phyloP scores from a whole-genome alignment of 2,113 vertebrate species.

The Trochalopteron elliotii region DNA sequence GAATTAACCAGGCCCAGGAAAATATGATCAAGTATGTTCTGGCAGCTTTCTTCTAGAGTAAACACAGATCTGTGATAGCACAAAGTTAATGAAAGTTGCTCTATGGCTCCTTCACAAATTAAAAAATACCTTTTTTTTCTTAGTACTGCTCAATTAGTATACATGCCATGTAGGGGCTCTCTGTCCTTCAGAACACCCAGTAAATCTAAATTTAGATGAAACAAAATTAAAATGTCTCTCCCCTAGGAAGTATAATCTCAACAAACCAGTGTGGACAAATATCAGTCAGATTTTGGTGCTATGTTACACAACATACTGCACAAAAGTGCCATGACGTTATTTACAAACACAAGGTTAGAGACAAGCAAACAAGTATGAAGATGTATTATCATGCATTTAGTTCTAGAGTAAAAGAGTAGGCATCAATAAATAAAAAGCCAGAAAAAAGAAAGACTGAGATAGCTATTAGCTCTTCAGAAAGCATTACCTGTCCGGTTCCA shows the following conservation, averaged over 20 bases:
- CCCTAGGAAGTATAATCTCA: neutral
- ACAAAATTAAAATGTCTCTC: neutral
- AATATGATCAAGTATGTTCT: neutral
- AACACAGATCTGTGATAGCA: neutral
- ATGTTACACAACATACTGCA: neutral
- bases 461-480: neutral
- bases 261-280: neutral
- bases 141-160: neutral
- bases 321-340: neutral
- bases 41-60: neutral
- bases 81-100: neutral
- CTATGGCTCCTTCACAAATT: neutral
- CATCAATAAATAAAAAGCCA: neutral
- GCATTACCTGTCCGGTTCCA: conserved; percentile 92
- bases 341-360: neutral
- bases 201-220: neutral
- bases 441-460: neutral
- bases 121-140: neutral
- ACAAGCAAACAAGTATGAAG: neutral
- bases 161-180: neutral
- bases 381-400: neutral
- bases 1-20: neutral
- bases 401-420: neutral
- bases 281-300: neutral
- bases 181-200: neutral